A percentile compares a stretch with the other conserved stretches of the same genome.
These are phyloP conservation scores for Hydropotes inermis DNA, from an alignment of 2,113 vertebrate genomes.

Conservation along the genomic window DNA sequence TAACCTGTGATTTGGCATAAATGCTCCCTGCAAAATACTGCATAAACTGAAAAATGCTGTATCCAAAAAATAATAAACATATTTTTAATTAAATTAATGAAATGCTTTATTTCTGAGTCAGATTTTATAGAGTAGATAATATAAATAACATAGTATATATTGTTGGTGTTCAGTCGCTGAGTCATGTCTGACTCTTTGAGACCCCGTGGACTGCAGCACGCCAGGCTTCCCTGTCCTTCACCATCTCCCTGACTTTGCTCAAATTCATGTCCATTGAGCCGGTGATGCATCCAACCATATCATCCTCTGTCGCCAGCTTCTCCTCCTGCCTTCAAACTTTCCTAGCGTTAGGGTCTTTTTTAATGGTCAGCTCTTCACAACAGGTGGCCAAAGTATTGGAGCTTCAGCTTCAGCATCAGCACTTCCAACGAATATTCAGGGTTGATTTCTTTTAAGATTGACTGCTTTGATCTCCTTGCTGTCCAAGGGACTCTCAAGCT, in stretches of 20 bases:
- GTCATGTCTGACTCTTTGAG: not conserved
- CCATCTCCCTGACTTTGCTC: not conserved
- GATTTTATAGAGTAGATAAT: not conserved
- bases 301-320: not conserved
- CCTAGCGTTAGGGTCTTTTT: not conserved
- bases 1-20: not conserved
- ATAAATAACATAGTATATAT: not conserved
- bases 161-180: not conserved
- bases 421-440: not conserved
- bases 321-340: not conserved
- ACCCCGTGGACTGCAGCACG: not conserved
- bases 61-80: not conserved
- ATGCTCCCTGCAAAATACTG: not conserved
- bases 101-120: not conserved
- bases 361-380: not conserved
- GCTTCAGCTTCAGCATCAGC: not conserved
- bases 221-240: not conserved
- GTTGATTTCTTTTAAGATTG: not conserved
- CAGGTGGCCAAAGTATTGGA: not conserved
- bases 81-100: not conserved
- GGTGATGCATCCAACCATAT: not conserved
- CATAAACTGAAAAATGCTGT: not conserved
- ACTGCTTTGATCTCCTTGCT: not conserved
- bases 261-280: not conserved
- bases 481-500: not conserved